phyloP scores from a whole-genome alignment of 1,140 invertebrate genomes.

The Temnothorax longispinosus region DNA sequence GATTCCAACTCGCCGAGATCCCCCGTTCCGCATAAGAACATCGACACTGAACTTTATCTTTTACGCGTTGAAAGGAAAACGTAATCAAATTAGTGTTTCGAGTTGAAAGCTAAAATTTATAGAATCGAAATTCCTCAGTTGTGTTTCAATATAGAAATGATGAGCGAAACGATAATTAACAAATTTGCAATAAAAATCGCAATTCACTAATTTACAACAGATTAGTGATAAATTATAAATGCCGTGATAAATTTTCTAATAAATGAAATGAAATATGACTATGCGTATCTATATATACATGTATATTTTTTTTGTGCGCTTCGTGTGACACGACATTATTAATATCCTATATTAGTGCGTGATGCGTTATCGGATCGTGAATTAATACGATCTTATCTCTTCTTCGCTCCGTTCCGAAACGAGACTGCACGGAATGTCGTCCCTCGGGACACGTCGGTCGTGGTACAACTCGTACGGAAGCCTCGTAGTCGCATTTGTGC shows the following conservation, averaged over 20 bases:
- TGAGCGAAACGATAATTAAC: not conserved
- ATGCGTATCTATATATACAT: not conserved
- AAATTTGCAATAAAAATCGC: not conserved
- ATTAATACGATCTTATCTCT: slow-evolving; percentile 41
- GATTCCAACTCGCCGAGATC: not conserved
- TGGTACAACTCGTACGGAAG: slow-evolving; percentile 11
- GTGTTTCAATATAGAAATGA: not conserved
- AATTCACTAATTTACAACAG: not conserved
- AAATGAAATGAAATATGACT: not conserved
- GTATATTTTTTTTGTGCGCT: not conserved
- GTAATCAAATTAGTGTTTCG: not conserved
- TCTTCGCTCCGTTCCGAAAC: not conserved
- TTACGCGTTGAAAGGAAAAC: not conserved
- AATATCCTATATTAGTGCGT: slow-evolving; percentile 25
- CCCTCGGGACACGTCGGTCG: slow-evolving; percentile 26
- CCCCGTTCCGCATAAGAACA: not conserved
- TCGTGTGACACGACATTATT: slow-evolving; percentile 7
- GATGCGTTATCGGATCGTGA: slow-evolving; percentile 1
- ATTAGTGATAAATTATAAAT: not conserved
- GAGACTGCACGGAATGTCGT: slow-evolving; percentile 44
- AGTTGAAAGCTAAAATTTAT: not conserved
- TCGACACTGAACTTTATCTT: not conserved
- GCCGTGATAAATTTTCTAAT: not conserved
- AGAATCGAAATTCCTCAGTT: not conserved
- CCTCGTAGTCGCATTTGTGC: not conserved